Base-by-base conservation (phyloP, 2,113 vertebrate genomes). In the Cinclus cinclus region DNA sequence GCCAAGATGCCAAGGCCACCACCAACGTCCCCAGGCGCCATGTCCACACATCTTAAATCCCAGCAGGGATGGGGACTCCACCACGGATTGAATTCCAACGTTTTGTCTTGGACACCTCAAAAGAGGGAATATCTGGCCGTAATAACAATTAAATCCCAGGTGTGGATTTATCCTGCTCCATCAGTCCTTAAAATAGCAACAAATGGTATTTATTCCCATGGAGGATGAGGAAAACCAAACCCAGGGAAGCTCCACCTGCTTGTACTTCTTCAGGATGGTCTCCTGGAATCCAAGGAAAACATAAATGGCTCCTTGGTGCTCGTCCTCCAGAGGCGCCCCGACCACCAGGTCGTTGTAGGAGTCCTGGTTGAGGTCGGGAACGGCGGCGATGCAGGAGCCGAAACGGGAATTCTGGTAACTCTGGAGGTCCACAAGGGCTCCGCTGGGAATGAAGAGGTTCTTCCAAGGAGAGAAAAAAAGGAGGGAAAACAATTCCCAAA, bases 341-440 rank as follows among this genome's bases (percentile, higher is more conserved):
- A 99, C 98, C 33, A 99, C 99, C 52, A 99, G 94, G 74, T 99
- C 99, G 0, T 98, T 99, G 97, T 98, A 99, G 71, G 98, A 97
- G 31, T 99, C 99, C 9, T 99, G 99, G 30, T 99, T 99, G 87
- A 99, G 98, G 89, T 99, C 99, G 0, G 98, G 98, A 11, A 99
- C 98, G 0, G 99, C 98, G 7, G 98, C 98, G 1, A 99, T 98
- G 65, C 99, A 98, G 13, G 99, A 98, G 13, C 99, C 99, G 1
- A 99, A 99, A 4, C 99, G 98, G 59, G 99, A 98, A 5, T 99
- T 99, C 97, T 99, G 99, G 78, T 98, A 98, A 15, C 98, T 96
- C 39, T 98, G 98, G 27, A 98, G 96, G 35, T 99, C 98, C 91
- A 97, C 83, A 22, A 99, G 97, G 1, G 98, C 94, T 9, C 99